phyloP scores from a whole-genome alignment of 1,140 invertebrate genomes.

The Araneus ventricosus region DNA sequence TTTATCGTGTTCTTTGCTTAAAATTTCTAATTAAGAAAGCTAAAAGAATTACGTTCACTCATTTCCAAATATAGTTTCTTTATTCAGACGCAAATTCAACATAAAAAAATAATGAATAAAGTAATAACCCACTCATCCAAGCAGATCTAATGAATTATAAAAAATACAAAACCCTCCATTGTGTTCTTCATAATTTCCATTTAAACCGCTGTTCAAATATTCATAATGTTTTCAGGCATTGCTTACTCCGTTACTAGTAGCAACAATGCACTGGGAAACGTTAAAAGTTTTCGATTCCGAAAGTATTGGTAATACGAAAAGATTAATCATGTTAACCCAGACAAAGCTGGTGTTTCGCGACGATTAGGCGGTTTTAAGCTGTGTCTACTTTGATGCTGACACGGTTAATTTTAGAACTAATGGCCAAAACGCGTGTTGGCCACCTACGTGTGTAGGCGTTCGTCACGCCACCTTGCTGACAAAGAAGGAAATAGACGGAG shows the following conservation, averaged over 20 bases:
- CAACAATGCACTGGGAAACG: conserved; percentile 37
- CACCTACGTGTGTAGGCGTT: conserved; percentile 32
- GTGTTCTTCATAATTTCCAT: background rate
- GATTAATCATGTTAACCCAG: conserved; percentile 35
- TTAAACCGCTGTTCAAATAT: conserved; percentile 47
- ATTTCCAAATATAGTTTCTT: background rate
- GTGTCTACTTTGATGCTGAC: background rate
- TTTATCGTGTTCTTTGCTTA: no score
- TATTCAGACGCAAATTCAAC: background rate
- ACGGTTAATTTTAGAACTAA: conserved; percentile 22
- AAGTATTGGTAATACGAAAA: conserved; percentile 31
- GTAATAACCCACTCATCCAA: background rate
- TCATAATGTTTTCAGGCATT: conserved; percentile 48
- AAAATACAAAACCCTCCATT: background rate
- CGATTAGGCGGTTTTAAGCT: conserved; percentile 21
- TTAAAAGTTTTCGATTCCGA: conserved; percentile 36
- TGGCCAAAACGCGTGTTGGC: conserved; percentile 18
- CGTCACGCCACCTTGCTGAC: conserved; percentile 35
- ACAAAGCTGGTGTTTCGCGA: background rate
- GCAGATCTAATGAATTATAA: conserved; percentile 1
- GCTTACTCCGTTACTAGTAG: conserved; percentile 42
- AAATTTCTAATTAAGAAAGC: no score
- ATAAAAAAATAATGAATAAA: background rate
- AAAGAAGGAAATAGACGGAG: background rate
- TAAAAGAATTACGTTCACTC: background rate